These are phyloP conservation scores for Theristicus caerulescens DNA, from an alignment of 2,113 vertebrate species.

Conservation along the genomic window DNA sequence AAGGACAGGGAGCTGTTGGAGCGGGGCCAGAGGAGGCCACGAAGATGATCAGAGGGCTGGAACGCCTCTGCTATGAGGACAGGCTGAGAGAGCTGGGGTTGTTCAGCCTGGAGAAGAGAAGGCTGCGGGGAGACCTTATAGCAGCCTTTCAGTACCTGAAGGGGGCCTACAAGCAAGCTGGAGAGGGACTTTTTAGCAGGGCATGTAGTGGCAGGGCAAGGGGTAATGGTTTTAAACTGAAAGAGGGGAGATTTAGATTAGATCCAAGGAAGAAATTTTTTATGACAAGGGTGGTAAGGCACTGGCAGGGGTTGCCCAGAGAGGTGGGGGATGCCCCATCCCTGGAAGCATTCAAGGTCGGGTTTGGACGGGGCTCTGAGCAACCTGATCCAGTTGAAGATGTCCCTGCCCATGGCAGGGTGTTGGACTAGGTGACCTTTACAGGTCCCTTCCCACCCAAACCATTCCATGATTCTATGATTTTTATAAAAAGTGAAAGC, in stretches of 20 bases:
- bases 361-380: background rate
- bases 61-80: no score
- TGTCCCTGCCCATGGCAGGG: no score
- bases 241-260: background rate
- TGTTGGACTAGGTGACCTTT: background rate
- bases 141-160: no score
- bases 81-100: no score
- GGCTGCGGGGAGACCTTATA: no score
- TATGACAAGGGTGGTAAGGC: background rate
- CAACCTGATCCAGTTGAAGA: background rate
- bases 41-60: no score
- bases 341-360: background rate
- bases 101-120: background rate
- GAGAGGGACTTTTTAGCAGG: background rate
- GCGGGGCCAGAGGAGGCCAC: no score
- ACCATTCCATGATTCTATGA: fast-evolving
- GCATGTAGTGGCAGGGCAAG: fast-evolving
- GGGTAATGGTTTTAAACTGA: background rate
- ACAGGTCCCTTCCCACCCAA: background rate
- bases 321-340: background rate
- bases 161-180: no score
- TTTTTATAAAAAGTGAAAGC: background rate
- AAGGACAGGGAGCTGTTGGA: no score
- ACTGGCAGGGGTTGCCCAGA: background rate
- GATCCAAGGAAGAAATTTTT: background rate